Conservation (phyloP, 30 jellyfish, hydroid and myxozoan genomes). For the Nemopilema nomurai region DNA sequence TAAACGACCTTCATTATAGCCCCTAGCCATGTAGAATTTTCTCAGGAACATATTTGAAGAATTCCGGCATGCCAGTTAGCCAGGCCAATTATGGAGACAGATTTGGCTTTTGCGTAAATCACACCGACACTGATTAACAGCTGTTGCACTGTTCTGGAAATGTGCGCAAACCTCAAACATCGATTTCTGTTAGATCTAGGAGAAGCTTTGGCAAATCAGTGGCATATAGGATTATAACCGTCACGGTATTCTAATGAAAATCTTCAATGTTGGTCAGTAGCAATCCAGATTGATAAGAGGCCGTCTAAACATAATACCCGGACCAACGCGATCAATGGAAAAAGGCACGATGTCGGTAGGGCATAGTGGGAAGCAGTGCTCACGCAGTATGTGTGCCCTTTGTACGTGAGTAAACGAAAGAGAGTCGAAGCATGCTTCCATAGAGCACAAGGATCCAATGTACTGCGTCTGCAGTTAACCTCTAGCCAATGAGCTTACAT, state of each 20-base stretch:
- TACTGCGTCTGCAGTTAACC: too few relatives aligned
- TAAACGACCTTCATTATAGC: too few relatives aligned
- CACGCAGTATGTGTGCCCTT: too few relatives aligned
- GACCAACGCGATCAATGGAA: neutral
- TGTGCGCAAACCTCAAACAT: neutral
- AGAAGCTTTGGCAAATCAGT: neutral
- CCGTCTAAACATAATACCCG: neutral
- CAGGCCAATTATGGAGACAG: too few relatives aligned
- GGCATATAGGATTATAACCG: neutral
- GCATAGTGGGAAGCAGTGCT: neutral
- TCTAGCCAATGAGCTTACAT: too few relatives aligned
- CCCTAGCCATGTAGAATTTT: neutral
- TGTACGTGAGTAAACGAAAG: too few relatives aligned
- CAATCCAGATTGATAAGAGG: neutral
- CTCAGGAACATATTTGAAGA: too few relatives aligned
- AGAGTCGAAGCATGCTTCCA: too few relatives aligned
- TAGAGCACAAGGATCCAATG: too few relatives aligned
- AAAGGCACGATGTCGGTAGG: neutral
- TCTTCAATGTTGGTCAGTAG: neutral
- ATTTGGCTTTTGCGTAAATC: neutral
- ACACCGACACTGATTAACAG: neutral
- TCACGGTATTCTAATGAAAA: neutral
- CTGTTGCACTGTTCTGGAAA: neutral
- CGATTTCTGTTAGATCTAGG: neutral
- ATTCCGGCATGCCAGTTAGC: too few relatives aligned